These are phyloP conservation scores for Zosterops pallidus DNA, from an alignment of 2,113 vertebrate genomes.

Conservation along the genomic window DNA sequence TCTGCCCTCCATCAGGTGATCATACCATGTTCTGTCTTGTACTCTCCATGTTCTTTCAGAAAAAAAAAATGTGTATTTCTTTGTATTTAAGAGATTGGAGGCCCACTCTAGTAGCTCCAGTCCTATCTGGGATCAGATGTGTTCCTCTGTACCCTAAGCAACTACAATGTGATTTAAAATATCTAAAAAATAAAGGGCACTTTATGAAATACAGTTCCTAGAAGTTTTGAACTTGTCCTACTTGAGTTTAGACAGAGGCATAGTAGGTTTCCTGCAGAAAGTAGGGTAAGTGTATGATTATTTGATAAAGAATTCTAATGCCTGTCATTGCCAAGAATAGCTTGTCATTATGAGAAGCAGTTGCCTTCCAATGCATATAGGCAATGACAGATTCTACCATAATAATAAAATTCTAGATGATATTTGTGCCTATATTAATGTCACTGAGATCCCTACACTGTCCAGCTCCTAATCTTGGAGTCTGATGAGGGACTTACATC, in stretches of 20 bases:
- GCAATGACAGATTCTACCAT: neutral
- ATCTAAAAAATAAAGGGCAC: neutral
- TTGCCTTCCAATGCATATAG: neutral
- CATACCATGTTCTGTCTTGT: neutral
- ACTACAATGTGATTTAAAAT: neutral
- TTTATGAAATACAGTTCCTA: neutral
- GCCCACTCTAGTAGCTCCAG: neutral
- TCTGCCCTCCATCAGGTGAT: neutral
- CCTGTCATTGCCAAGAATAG: neutral
- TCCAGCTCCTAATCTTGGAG: neutral
- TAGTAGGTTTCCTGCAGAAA: neutral
- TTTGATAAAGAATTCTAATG: neutral
- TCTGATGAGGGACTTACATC: neutral
- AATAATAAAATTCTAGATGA: neutral
- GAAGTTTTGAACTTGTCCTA: neutral
- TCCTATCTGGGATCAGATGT: neutral
- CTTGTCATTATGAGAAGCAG: neutral
- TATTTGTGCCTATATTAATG: neutral
- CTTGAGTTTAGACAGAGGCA: neutral
- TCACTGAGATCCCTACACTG: accelerated
- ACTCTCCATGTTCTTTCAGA: neutral
- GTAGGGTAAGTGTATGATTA: neutral
- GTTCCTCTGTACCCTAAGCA: neutral
- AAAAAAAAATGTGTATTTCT: neutral
- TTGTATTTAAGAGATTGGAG: neutral